A percentile compares a stretch with the other conserved stretches of the same genome.
phyloP scores from a whole-genome alignment of 2,797 vertebrate species.

The Hypotaenidia okinawae region DNA sequence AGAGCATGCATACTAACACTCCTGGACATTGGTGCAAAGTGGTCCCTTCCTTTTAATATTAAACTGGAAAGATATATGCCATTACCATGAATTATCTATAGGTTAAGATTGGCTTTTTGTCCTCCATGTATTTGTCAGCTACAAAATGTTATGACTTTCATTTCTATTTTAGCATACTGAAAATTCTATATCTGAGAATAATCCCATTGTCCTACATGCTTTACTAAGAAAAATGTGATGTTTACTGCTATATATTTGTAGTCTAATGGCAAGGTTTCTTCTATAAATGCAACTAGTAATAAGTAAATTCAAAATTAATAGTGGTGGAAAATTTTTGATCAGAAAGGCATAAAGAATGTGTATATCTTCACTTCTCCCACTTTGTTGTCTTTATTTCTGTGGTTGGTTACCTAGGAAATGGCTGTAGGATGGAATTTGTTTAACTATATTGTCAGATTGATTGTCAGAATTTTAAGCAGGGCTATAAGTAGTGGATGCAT shows the following conservation, averaged over 20 bases:
- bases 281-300: background rate
- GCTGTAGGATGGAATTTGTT: background rate
- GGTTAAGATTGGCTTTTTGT: background rate
- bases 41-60: background rate
- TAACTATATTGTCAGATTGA: background rate
- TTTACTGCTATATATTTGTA: background rate
- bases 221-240: background rate
- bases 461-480: background rate
- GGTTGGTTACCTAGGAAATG: slow-evolving; percentile 27
- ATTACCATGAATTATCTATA: background rate
- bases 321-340: background rate
- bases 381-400: background rate
- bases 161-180: background rate
- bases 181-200: background rate
- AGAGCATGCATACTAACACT: background rate
- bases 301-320: background rate
- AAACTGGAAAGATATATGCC: background rate
- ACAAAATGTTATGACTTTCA: background rate
- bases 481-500: background rate
- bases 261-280: background rate
- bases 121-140: background rate
- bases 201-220: background rate
- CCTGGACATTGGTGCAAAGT: background rate
- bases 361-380: background rate
- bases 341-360: background rate